Conservation (phyloP, 2,888 invertebrate species). For the Apeira syringaria region DNA sequence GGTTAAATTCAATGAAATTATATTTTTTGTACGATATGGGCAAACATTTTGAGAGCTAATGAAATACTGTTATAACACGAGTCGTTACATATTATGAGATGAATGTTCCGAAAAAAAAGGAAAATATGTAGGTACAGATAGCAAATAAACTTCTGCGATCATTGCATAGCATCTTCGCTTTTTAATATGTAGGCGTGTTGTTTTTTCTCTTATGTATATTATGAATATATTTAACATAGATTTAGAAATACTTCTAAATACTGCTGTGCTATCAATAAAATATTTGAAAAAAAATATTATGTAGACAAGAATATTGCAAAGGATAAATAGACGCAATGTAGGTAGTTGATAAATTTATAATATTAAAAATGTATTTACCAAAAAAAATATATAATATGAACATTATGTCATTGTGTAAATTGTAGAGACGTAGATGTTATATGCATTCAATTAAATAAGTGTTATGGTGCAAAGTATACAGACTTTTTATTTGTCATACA, state of each 20-base stretch:
- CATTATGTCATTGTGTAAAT: slow-evolving; percentile 32
- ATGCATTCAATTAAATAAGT: slow-evolving; percentile 40
- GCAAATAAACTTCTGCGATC: too few relatives aligned
- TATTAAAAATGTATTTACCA: slow-evolving; percentile 6
- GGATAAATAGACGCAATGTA: not conserved
- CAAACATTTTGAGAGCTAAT: too few relatives aligned
- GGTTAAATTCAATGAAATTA: too few relatives aligned
- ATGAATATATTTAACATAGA: too few relatives aligned
- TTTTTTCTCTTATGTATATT: too few relatives aligned
- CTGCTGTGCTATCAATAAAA: slow-evolving; percentile 78
- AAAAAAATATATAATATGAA: slow-evolving; percentile 15
- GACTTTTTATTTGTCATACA: not conserved
- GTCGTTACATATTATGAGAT: too few relatives aligned
- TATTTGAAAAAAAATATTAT: slow-evolving; percentile 56
- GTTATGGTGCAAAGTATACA: slow-evolving; percentile 13
- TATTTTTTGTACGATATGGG: too few relatives aligned
- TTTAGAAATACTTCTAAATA: slow-evolving; percentile 26
- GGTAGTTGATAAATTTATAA: not conserved
- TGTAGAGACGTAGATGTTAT: slow-evolving; percentile 15
- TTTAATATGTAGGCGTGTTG: too few relatives aligned
- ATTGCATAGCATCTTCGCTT: too few relatives aligned
- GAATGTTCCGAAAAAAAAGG: too few relatives aligned
- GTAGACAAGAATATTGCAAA: not conserved
- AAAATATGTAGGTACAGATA: too few relatives aligned
- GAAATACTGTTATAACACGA: too few relatives aligned